Conservation (phyloP, 2,113 vertebrate species). For the Hypomesus transpacificus region DNA sequence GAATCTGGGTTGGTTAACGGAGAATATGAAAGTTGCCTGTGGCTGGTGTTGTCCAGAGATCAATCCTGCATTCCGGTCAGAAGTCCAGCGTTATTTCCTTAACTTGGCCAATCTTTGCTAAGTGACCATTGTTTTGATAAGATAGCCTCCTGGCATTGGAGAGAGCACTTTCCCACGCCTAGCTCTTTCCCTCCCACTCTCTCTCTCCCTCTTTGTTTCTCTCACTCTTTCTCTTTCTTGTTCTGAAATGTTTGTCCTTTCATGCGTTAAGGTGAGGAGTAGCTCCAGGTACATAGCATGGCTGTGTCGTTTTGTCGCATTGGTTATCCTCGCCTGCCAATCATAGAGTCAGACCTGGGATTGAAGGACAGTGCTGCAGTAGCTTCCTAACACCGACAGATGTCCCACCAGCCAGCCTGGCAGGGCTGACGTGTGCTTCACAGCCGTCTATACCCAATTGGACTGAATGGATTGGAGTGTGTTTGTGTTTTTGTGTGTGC, state of each 20-base stretch:
- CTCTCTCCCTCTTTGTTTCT: not conserved
- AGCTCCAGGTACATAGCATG: not conserved
- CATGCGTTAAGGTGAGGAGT: slow-evolving; percentile 5
- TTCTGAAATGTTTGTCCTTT: slow-evolving; percentile 22
- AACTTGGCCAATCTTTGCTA: slow-evolving; percentile 17
- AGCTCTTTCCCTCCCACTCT: not conserved
- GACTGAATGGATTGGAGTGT: no score
- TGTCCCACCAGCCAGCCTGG: slow-evolving; percentile 25
- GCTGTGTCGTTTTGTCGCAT: not conserved
- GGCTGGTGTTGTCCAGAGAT: not conserved
- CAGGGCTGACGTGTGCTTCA: not conserved
- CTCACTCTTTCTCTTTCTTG: no score
- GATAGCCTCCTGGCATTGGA: slow-evolving; percentile 35
- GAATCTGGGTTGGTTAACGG: not conserved
- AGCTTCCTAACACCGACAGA: slow-evolving; percentile 17
- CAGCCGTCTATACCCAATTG: no score
- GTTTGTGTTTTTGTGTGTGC: slow-evolving; percentile 6
- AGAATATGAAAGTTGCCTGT: not conserved
- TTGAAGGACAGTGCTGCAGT: not conserved
- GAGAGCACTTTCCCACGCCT: slow-evolving; percentile 31
- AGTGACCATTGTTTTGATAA: slow-evolving; percentile 32
- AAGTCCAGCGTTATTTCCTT: slow-evolving; percentile 23
- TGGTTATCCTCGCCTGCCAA: slow-evolving; percentile 16
- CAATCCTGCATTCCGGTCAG: not conserved
- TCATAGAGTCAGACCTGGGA: not conserved